Evolutionary conservation across 1,140 invertebrate genomes (phyloP).

Genomic region (Scaptomyza hsui): DNA sequence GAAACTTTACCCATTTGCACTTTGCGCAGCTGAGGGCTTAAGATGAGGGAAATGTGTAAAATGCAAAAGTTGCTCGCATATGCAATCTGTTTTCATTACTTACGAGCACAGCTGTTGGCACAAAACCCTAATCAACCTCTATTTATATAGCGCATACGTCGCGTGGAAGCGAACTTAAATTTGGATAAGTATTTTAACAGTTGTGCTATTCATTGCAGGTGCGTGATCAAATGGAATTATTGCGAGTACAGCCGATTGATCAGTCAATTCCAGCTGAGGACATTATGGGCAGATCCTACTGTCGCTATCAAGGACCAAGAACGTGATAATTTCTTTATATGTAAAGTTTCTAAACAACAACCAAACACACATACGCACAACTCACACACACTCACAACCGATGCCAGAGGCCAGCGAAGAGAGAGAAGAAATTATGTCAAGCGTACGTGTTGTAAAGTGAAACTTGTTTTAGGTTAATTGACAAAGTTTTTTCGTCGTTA

Average conservation of each 20-base stretch:
- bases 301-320: conserved; percentile 84
- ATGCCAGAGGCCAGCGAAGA: conserved; percentile 10
- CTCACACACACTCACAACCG: conserved; percentile 3
- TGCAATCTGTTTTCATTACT: conserved; percentile 72
- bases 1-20: conserved; percentile 58
- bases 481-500: conserved; percentile 71
- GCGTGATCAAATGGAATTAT: conserved; percentile 80
- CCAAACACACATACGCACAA: conserved; percentile 12
- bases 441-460: conserved; percentile 74
- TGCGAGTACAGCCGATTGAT: conserved; percentile 80
- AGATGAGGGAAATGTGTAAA: conserved; percentile 15
- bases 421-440: conserved; percentile 67
- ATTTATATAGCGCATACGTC: conserved; percentile 11
- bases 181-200: conserved; percentile 1
- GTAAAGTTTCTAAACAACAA: conserved; percentile 45
- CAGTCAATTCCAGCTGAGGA: conserved; percentile 84
- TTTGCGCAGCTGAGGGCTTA: conserved; percentile 12
- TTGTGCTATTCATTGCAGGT: conserved; percentile 61
- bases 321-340: conserved; percentile 83
- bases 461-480: conserved; percentile 82
- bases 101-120: conserved; percentile 34
- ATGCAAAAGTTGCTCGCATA: conserved; percentile 28
- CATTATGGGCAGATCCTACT: conserved; percentile 84
- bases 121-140: conserved; percentile 7
- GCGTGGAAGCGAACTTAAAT: neutral